phyloP scores from a whole-genome alignment of 2,888 invertebrate species.

The Charanyca ferruginea region DNA sequence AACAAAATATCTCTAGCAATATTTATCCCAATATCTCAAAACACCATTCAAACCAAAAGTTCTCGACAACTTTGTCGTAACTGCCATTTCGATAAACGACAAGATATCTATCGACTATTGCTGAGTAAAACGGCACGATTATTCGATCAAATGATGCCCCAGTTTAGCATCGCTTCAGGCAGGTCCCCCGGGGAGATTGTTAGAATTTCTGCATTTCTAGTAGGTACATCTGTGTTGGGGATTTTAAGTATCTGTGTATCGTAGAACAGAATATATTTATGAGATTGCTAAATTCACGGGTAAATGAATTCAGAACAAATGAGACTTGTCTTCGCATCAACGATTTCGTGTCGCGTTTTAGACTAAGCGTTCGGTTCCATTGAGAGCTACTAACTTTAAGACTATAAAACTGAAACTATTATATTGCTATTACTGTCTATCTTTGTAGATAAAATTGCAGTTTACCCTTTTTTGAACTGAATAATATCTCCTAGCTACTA shows the following conservation, averaged over 20 bases:
- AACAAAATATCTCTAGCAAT: constrained; percentile 12
- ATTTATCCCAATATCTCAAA: constrained; percentile 22
- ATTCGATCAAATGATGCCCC: constrained; percentile 60
- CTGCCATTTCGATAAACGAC: constrained; percentile 28
- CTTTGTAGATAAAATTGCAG: too few relatives aligned
- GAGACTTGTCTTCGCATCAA: neutral
- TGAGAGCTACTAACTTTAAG: too few relatives aligned
- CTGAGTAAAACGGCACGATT: constrained; percentile 43
- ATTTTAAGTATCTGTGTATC: constrained; percentile 27
- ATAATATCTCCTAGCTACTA: too few relatives aligned
- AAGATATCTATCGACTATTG: constrained; percentile 24
- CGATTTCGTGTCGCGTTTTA: too few relatives aligned
- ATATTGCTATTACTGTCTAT: too few relatives aligned
- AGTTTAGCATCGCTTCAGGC: constrained; percentile 44
- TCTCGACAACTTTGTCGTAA: constrained; percentile 27
- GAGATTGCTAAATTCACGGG: constrained; percentile 5
- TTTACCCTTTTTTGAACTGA: too few relatives aligned
- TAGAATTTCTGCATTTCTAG: constrained; percentile 49
- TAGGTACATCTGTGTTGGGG: constrained; percentile 24
- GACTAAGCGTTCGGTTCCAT: too few relatives aligned
- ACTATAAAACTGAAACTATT: too few relatives aligned
- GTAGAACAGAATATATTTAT: constrained; percentile 1
- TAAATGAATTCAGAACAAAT: neutral
- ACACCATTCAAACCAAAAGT: constrained; percentile 25
- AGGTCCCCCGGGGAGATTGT: constrained; percentile 43